phyloP scores from a whole-genome alignment of 2,888 invertebrate species.

The Axea sp. region DNA sequence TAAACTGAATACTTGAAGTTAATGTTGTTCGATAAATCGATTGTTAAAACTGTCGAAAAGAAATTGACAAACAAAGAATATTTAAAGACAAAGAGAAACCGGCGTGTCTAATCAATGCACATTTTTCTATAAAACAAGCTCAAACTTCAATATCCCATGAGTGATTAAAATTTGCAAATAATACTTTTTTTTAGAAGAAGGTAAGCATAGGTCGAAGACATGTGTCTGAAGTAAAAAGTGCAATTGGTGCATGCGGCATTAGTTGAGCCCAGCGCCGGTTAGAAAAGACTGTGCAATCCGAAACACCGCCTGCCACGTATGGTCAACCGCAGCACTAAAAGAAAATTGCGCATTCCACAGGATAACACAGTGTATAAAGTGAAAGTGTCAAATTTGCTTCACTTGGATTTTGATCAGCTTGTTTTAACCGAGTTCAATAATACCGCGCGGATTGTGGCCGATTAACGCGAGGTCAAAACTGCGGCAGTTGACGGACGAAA shows the following conservation, averaged over 20 bases:
- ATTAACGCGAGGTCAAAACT: no score
- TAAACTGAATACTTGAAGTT: no score
- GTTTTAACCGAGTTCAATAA: constrained; percentile 3
- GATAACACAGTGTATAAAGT: constrained; percentile 34
- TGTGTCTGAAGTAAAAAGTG: constrained; percentile 26
- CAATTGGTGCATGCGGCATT: constrained; percentile 75
- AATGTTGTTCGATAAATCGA: no score
- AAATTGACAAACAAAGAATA: no score
- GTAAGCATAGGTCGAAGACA: constrained; percentile 31
- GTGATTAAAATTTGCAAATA: no score
- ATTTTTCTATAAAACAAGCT: no score
- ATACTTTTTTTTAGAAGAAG: no score
- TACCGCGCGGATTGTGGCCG: constrained; percentile 1
- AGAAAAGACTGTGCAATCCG: constrained; percentile 64
- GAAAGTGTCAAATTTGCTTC: constrained; percentile 50
- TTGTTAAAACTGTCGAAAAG: no score
- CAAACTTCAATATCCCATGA: no score
- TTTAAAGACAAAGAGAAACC: no score
- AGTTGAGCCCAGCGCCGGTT: constrained; percentile 74
- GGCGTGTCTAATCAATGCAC: no score
- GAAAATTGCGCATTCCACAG: constrained; percentile 38
- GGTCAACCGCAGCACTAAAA: constrained; percentile 60
- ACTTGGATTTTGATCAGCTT: constrained; percentile 5
- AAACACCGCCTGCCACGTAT: constrained; percentile 58
- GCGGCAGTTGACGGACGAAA: no score